Evolutionary conservation across 2,113 vertebrate species (phyloP).

Genomic region (Procavia capensis): DNA sequence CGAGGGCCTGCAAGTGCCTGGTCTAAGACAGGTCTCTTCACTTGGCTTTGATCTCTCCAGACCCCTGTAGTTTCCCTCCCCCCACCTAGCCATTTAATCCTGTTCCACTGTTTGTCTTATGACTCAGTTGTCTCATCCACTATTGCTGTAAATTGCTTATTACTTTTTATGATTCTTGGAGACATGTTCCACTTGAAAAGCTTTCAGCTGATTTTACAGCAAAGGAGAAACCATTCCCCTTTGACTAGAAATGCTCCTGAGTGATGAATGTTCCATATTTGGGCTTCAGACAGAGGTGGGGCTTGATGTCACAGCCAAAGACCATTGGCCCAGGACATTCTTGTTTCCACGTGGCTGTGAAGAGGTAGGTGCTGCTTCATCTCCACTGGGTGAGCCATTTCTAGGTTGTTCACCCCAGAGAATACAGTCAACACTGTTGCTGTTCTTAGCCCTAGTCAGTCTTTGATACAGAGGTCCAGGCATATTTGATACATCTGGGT

Average conservation of each 20-base stretch:
- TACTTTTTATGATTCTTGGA: background rate
- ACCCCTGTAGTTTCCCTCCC: background rate
- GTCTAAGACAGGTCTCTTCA: background rate
- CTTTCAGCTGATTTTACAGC: background rate
- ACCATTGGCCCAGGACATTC: fast-evolving
- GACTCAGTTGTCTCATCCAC: fast-evolving
- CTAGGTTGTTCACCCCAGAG: background rate
- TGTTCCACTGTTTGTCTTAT: fast-evolving
- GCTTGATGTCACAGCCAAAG: no score
- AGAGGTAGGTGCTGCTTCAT: background rate
- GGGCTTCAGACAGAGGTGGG: background rate
- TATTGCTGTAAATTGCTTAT: background rate
- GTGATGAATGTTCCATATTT: fast-evolving
- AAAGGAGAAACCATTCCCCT: background rate
- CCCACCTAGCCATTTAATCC: background rate
- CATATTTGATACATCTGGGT: background rate
- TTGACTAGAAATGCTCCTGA: background rate
- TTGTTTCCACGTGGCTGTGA: fast-evolving
- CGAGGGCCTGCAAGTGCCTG: fast-evolving
- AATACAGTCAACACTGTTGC: fast-evolving
- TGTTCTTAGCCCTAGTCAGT: no score
- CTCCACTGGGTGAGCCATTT: fast-evolving
- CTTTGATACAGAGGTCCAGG: no score
- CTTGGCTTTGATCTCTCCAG: background rate
- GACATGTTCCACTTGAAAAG: background rate